phyloP scores from a whole-genome alignment of 2,113 vertebrate species.

The Daphoenositta chrysoptera region DNA sequence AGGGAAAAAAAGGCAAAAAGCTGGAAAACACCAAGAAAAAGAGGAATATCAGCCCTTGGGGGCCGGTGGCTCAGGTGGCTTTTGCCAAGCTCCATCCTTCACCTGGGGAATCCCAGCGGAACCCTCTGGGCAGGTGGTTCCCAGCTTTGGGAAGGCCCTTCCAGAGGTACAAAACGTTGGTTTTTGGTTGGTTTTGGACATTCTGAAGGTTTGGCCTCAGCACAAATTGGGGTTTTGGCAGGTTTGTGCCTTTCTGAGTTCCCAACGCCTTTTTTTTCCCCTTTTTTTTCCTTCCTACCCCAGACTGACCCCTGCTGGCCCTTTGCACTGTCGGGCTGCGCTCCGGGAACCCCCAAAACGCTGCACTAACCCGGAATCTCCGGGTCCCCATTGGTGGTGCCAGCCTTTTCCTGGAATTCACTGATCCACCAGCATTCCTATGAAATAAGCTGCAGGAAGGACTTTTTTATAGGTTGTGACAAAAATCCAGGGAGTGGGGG shows the following conservation, averaged over 20 bases:
- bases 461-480: neutral
- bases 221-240: neutral
- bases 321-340: slow-evolving; percentile 67
- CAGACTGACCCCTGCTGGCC: slow-evolving; percentile 37
- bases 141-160: neutral
- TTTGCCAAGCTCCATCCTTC: neutral
- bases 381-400: neutral
- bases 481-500: neutral
- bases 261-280: neutral
- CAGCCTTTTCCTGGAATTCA: slow-evolving; percentile 61
- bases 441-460: slow-evolving; percentile 47
- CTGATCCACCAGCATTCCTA: slow-evolving; percentile 72
- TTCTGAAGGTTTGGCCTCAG: neutral
- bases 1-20: neutral
- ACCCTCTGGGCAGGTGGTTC: neutral
- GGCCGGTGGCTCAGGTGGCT: neutral
- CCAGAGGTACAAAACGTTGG: neutral
- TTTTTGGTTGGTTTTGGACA: neutral
- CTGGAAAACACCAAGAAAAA: neutral
- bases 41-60: neutral
- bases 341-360: slow-evolving; percentile 26
- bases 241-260: slow-evolving; percentile 65
- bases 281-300: neutral
- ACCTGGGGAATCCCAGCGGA: neutral
- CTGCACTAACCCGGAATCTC: slow-evolving; percentile 42